Evolutionary conservation across 1,140 invertebrate genomes (phyloP).

Genomic region (Phortica variegata): DNA sequence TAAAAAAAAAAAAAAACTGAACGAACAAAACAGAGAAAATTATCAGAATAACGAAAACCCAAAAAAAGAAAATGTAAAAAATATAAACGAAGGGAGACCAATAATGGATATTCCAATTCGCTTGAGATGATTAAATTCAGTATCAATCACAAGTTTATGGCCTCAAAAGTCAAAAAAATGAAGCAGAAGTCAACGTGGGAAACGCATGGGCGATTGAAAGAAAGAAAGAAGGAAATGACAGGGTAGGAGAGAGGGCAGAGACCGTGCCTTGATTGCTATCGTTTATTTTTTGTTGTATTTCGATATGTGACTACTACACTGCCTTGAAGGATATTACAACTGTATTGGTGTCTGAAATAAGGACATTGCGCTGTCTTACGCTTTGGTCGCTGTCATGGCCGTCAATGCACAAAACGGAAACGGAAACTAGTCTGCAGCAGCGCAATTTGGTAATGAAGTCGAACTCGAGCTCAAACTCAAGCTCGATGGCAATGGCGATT

Average conservation of each 20-base stretch:
- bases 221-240: background rate
- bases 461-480: slow-evolving; percentile 25
- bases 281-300: slow-evolving; percentile 30
- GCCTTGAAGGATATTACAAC: too few relatives aligned
- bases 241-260: slow-evolving; percentile 20
- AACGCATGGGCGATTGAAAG: slow-evolving; percentile 4
- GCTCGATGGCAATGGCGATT: too few relatives aligned
- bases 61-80: slow-evolving; percentile 4
- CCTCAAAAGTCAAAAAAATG: slow-evolving; percentile 44
- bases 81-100: background rate
- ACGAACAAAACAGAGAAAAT: background rate
- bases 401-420: slow-evolving; percentile 41
- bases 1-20: slow-evolving; percentile 41
- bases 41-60: slow-evolving; percentile 2
- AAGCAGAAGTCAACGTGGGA: slow-evolving; percentile 22
- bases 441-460: slow-evolving; percentile 53
- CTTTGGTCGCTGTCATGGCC: too few relatives aligned
- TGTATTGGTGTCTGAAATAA: too few relatives aligned
- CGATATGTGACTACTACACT: too few relatives aligned
- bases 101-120: slow-evolving; percentile 18
- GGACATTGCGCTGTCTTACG: too few relatives aligned
- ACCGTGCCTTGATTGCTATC: slow-evolving; percentile 43
- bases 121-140: slow-evolving; percentile 49
- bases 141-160: slow-evolving; percentile 54
- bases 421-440: slow-evolving; percentile 37